Conservation (phyloP, 2,797 vertebrate genomes). For the Molossus alvarezi region DNA sequence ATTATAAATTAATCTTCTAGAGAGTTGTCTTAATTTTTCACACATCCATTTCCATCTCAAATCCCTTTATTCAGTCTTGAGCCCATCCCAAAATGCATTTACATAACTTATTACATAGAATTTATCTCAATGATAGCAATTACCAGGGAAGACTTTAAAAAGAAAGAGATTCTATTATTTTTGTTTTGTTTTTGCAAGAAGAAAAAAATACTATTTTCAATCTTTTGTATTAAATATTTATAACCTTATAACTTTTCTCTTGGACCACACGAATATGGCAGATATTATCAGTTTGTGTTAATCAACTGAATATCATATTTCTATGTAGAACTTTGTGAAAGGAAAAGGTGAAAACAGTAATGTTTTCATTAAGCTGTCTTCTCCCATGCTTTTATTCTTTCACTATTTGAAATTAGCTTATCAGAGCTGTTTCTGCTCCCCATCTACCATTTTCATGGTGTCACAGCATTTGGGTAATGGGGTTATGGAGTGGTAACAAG, state of each 20-base stretch:
- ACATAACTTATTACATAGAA: neutral
- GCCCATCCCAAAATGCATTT: neutral
- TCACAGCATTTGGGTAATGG: neutral
- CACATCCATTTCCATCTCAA: neutral
- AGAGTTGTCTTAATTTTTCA: neutral
- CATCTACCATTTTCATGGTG: neutral
- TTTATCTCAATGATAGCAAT: neutral
- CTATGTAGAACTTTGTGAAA: neutral
- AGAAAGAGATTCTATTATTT: neutral
- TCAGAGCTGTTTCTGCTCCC: neutral
- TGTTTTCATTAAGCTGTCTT: neutral
- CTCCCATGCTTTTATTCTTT: neutral
- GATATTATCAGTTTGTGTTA: neutral
- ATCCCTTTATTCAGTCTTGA: neutral
- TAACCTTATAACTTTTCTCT: neutral
- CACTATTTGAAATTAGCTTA: neutral
- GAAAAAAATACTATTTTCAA: constrained; percentile 11
- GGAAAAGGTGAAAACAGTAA: neutral
- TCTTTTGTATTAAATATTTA: constrained; percentile 49
- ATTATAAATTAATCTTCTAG: neutral
- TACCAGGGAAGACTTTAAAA: neutral
- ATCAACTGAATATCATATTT: neutral
- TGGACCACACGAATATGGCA: neutral
- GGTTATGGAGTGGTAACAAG: neutral
- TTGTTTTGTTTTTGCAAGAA: constrained; percentile 32